Percentiles rank a stretch among this genome's conserved stretches.
Evolutionary conservation across 1,140 invertebrate genomes (phyloP).

Genomic region (Scaptodrosophila lebanonensis): DNA sequence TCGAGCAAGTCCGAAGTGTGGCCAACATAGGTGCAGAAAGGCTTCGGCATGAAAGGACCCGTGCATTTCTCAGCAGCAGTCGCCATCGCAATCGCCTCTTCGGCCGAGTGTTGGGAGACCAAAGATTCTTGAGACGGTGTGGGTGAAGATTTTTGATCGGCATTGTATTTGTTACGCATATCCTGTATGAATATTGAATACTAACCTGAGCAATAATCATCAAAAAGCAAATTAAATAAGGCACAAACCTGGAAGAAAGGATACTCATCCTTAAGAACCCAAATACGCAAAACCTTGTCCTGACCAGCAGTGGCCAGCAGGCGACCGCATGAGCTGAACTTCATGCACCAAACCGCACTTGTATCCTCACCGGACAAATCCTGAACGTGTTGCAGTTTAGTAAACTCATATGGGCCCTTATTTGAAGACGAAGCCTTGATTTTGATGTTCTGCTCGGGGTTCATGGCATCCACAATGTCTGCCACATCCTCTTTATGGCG

Average conservation of each 20-base stretch:
- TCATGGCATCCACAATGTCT: conserved; percentile 90
- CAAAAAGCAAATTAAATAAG: conserved; percentile 6
- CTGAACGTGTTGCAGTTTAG: conserved; percentile 81
- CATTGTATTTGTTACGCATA: conserved; percentile 95
- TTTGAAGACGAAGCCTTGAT: conserved; percentile 95
- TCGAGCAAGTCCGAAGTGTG: conserved; percentile 98
- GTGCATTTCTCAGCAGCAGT: conserved; percentile 78
- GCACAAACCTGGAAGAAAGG: conserved; percentile 89
- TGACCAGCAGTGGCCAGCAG: conserved; percentile 97
- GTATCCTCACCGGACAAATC: conserved; percentile 90
- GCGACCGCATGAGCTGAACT: conserved; percentile 96
- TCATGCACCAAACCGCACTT: conserved; percentile 98
- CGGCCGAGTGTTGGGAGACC: conserved; percentile 85
- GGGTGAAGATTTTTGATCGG: conserved; percentile 90
- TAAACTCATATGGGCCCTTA: conserved; percentile 97
- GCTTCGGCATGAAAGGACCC: conserved; percentile 92
- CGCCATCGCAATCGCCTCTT: conserved; percentile 80
- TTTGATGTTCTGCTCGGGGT: conserved; percentile 91
- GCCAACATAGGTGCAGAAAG: conserved; percentile 95
- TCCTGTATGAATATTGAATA: conserved; percentile 82
- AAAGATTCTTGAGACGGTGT: conserved; percentile 93
- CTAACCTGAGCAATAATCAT: background rate
- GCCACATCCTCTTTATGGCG: conserved; percentile 90
- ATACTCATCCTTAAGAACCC: conserved; percentile 93
- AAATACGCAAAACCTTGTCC: conserved; percentile 94